These are phyloP conservation scores for Pedicia rivosa DNA, from an alignment of 2,888 invertebrate genomes.

Conservation along the genomic window DNA sequence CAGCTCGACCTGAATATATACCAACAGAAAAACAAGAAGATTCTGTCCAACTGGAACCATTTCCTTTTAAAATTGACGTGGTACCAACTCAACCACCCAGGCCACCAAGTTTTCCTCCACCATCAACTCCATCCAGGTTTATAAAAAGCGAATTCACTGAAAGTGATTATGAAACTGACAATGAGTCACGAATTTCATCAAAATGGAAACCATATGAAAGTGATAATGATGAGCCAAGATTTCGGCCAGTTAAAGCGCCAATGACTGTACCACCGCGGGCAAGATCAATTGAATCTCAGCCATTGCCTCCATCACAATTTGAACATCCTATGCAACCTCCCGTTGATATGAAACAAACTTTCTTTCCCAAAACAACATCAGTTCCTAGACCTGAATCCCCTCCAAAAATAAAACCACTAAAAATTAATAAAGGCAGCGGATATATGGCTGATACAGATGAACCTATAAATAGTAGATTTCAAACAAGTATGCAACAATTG, in stretches of 20 bases:
- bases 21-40: constrained; percentile 15
- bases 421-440: constrained; percentile 36
- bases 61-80: constrained; percentile 24
- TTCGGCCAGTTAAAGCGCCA: constrained; percentile 38
- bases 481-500: constrained; percentile 15
- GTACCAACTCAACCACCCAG: constrained; percentile 26
- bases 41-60: constrained; percentile 27
- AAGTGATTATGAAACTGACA: constrained; percentile 54
- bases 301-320: constrained; percentile 33
- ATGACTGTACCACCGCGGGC: constrained; percentile 28
- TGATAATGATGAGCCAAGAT: constrained; percentile 43
- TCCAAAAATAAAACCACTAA: constrained; percentile 34
- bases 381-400: constrained; percentile 23
- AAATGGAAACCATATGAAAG: constrained; percentile 48
- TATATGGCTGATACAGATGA: constrained; percentile 59
- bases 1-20: constrained; percentile 20
- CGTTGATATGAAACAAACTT: constrained; percentile 17
- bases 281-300: constrained; percentile 38
- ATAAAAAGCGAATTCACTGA: constrained; percentile 39
- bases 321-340: constrained; percentile 23
- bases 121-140: constrained; percentile 40
- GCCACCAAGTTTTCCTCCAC: constrained; percentile 30
- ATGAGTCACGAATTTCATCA: constrained; percentile 37
- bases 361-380: constrained; percentile 13
- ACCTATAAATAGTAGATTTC: constrained; percentile 31